phyloP scores from a whole-genome alignment of 2,113 vertebrate species.

The Lepus europaeus region DNA sequence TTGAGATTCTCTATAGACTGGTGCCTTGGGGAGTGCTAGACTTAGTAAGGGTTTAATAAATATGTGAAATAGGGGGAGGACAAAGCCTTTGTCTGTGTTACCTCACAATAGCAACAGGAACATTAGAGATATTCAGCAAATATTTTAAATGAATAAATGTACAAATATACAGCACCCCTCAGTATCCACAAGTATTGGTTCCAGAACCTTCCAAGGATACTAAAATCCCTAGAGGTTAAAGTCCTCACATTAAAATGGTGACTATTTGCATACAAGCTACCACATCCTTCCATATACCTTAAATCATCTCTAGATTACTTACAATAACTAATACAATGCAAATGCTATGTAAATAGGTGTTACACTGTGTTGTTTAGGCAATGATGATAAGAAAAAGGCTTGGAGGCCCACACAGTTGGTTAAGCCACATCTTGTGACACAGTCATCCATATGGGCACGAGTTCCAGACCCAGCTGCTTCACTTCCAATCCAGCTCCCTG shows the following conservation, averaged over 20 bases:
- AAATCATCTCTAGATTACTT: neutral
- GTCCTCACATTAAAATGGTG: neutral
- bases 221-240: neutral
- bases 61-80: neutral
- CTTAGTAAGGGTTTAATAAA: neutral
- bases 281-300: neutral
- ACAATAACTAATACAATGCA: neutral
- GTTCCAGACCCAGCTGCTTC: too few relatives aligned
- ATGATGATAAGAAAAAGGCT: neutral
- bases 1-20: neutral
- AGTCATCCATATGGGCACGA: too few relatives aligned
- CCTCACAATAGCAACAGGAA: too few relatives aligned
- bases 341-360: neutral
- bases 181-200: neutral
- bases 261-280: neutral
- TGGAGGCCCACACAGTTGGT: too few relatives aligned
- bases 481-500: too few relatives aligned
- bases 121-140: neutral
- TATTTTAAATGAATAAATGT: neutral
- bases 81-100: neutral
- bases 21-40: neutral
- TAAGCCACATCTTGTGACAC: too few relatives aligned
- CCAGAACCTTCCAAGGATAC: neutral
- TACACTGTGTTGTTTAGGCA: neutral
- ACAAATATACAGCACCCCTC: neutral